Conservation (phyloP, 2,797 vertebrate genomes). For the Diplodus sargus region DNA sequence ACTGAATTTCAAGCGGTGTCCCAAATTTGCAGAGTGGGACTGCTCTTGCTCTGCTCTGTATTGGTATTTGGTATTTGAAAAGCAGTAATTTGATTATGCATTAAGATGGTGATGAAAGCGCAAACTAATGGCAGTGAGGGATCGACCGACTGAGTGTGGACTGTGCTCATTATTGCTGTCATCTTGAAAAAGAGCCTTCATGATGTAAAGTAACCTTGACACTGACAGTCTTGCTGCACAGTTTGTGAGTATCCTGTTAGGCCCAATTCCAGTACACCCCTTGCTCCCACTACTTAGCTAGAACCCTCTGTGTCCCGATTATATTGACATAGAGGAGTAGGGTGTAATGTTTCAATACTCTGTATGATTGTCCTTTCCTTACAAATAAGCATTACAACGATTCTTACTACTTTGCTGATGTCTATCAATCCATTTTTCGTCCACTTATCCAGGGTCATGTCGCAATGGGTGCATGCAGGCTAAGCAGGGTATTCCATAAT, state of each 20-base stretch:
- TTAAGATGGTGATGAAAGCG: constrained; percentile 43
- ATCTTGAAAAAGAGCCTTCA: background rate
- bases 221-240: background rate
- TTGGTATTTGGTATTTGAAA: constrained; percentile 41
- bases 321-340: no score
- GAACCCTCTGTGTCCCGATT: no score
- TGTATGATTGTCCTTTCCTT: no score
- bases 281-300: no score
- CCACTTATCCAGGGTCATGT: no score
- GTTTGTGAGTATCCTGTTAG: background rate
- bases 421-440: no score
- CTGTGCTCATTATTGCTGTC: constrained; percentile 28
- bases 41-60: constrained; percentile 10
- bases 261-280: no score
- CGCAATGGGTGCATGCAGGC: no score
- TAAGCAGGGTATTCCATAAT: no score
- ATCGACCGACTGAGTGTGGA: background rate
- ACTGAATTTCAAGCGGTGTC: constrained; percentile 59
- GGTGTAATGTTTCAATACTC: no score
- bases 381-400: no score
- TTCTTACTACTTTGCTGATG: no score
- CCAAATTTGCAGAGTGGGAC: constrained; percentile 41
- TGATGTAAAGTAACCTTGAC: constrained; percentile 17
- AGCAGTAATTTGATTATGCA: constrained; percentile 61
- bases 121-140: constrained; percentile 18